Conservation (phyloP, 2,888 invertebrate species). For the Hirtodrosophila trivittata region DNA sequence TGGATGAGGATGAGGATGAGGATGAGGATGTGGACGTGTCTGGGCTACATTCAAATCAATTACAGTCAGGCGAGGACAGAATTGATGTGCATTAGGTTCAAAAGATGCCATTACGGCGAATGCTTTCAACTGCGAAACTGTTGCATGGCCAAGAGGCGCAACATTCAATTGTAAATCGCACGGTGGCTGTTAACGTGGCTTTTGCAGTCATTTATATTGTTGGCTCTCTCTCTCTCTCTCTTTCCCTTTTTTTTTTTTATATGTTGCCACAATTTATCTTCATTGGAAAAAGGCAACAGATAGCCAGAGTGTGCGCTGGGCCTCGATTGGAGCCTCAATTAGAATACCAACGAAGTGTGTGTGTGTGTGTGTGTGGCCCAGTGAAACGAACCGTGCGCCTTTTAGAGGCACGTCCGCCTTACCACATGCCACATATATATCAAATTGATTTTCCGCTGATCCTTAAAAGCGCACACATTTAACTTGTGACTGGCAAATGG, state of each 20-base stretch:
- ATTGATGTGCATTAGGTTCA: conserved; percentile 23
- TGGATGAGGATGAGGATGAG: conserved; percentile 2
- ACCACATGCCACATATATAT: conserved; percentile 41
- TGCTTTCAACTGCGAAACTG: conserved; percentile 4
- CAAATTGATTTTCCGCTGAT: conserved; percentile 52
- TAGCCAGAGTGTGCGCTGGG: background rate
- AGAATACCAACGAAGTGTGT: conserved; percentile 17
- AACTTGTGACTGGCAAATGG: conserved; percentile 24
- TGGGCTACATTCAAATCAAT: conserved; percentile 32
- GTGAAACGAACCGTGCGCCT: background rate
- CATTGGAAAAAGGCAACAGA: conserved; percentile 35
- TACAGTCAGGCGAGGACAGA: conserved; percentile 6
- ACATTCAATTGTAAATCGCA: conserved; percentile 54
- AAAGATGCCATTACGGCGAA: conserved; percentile 17
- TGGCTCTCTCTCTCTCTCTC: background rate
- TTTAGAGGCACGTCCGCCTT: conserved; percentile 32
- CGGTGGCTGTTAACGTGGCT: conserved; percentile 15
- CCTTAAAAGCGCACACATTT: conserved; percentile 44
- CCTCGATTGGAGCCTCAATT: conserved; percentile 45
- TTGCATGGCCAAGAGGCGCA: conserved; percentile 22
- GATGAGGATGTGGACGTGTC: conserved; percentile 14
- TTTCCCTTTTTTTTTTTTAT: conserved; percentile 15
- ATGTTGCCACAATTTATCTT: conserved; percentile 58
- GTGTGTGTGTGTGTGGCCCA: background rate
- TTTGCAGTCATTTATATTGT: conserved; percentile 32